Conservation (phyloP, 2,888 invertebrate genomes). For the Lasioglossum morio region DNA sequence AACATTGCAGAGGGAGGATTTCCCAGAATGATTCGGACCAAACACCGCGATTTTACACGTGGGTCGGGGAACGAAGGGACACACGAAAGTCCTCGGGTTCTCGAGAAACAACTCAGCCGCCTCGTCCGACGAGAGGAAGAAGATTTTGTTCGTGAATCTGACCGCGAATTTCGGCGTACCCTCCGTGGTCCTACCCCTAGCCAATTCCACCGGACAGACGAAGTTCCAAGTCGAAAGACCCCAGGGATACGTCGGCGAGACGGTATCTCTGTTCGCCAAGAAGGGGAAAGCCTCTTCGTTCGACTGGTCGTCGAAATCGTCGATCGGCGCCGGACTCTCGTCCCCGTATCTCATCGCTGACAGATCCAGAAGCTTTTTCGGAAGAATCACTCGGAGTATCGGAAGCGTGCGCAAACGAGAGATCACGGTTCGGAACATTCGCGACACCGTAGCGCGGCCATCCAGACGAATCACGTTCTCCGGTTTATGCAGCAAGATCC, state of each 20-base stretch:
- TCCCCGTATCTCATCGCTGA: conserved; percentile 10
- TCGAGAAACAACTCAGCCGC: conserved; percentile 86
- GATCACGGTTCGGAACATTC: conserved; percentile 84
- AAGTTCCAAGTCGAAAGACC: conserved; percentile 87
- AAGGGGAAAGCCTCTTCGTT: conserved; percentile 80
- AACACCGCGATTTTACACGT: conserved; percentile 87
- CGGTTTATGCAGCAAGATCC: conserved; percentile 86
- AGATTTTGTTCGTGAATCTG: conserved; percentile 88
- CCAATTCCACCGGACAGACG: conserved; percentile 88
- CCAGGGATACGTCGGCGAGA: conserved; percentile 83
- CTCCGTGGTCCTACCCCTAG: conserved; percentile 85
- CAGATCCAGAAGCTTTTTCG: conserved; percentile 33
- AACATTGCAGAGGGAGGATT: conserved; percentile 86
- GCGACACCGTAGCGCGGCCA: conserved; percentile 85
- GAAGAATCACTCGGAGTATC: conserved; percentile 47
- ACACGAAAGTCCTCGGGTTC: conserved; percentile 88
- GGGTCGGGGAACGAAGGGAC: conserved; percentile 86
- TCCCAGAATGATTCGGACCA: conserved; percentile 88
- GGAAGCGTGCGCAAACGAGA: conserved; percentile 48
- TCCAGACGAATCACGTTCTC: conserved; percentile 87
- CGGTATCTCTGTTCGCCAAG: conserved; percentile 75
- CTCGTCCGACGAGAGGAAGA: conserved; percentile 86
- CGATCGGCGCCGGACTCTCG: conserved; percentile 48
- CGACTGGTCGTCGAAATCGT: conserved; percentile 68
- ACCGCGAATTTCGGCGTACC: conserved; percentile 87